phyloP scores from a whole-genome alignment of 2,797 vertebrate genomes.

The Peromyscus melanophrys region DNA sequence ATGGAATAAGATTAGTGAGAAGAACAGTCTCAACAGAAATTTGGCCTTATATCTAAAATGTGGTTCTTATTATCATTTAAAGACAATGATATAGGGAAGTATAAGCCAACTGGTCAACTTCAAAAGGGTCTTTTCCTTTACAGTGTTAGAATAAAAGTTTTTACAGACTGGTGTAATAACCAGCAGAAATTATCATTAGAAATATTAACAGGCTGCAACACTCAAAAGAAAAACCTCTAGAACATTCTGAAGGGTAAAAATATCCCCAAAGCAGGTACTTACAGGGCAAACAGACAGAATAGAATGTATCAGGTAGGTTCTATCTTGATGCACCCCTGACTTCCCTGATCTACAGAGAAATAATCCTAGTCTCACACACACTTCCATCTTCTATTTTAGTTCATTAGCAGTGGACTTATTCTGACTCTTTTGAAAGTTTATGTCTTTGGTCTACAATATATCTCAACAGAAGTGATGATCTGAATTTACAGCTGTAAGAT shows the following conservation, averaged over 20 bases:
- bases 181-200: constrained; percentile 14
- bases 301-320: background rate
- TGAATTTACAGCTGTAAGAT: constrained; percentile 42
- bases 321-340: background rate
- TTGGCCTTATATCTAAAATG: background rate
- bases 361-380: background rate
- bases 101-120: background rate
- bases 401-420: constrained; percentile 42
- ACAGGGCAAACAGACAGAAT: background rate
- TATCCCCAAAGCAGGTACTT: constrained; percentile 16
- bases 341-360: background rate
- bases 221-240: background rate
- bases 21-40: constrained; percentile 29
- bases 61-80: constrained; percentile 37
- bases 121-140: background rate
- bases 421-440: background rate
- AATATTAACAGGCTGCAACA: background rate
- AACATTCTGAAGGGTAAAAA: constrained; percentile 53
- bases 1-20: constrained; percentile 31
- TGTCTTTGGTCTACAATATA: constrained; percentile 42
- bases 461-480: constrained; percentile 25
- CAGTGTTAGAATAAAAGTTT: constrained; percentile 48
- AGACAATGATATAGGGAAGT: constrained; percentile 1
- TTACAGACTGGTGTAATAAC: constrained; percentile 47
- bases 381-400: constrained; percentile 4